Evolutionary conservation across 2,797 vertebrate species (phyloP), one percentile per base, ranked within the genome.

Genomic region (Propithecus deckenii): DNA sequence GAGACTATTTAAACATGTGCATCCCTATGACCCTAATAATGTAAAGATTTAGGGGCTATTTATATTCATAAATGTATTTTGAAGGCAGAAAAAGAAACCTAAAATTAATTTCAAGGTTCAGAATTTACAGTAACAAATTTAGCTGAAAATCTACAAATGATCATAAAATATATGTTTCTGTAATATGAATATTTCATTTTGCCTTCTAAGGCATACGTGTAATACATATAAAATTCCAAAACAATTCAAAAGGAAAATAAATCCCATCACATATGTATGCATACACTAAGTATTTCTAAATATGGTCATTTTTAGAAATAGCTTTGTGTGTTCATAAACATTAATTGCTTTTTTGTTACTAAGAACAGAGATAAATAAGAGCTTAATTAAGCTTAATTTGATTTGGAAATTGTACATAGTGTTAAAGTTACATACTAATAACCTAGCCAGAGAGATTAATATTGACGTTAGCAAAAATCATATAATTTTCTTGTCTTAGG

Each of bases 401-500:
- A 89, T 57, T 80, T 91, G 30, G 17, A 95, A 97, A 76, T 48
- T 80, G 4, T 63, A 35, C 41, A 69, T 65, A 74, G 13, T 81
- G 25, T 91, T 86, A 63, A 75, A 76, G 17, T 89, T 30, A 92
- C 50, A 61, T 48, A 65, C 9, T 89, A 91, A 85, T 85, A 90
- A 38, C 8, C 32, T 84, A 81, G 32, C n/a, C 52, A 95, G 7
- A 79, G 57, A 93, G 32, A 86, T n/a, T 65, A 72, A 81, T 75
- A 96, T 18, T 97, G 69, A 88, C 11, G 63, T 96, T 52, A 87
- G n/a, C 22, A 95, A 96, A 92, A 94, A 48, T 10, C 91, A 15
- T 80, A 72, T 23, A 17, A 0, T 94, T 43, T 93, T 97, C 92
- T 97, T 91, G 32, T 35, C 88, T 96, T 93, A 99, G 98, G 98